These are phyloP conservation scores for Zaprionus gabonicus DNA, from an alignment of 1,140 invertebrate genomes.

Conservation along the genomic window DNA sequence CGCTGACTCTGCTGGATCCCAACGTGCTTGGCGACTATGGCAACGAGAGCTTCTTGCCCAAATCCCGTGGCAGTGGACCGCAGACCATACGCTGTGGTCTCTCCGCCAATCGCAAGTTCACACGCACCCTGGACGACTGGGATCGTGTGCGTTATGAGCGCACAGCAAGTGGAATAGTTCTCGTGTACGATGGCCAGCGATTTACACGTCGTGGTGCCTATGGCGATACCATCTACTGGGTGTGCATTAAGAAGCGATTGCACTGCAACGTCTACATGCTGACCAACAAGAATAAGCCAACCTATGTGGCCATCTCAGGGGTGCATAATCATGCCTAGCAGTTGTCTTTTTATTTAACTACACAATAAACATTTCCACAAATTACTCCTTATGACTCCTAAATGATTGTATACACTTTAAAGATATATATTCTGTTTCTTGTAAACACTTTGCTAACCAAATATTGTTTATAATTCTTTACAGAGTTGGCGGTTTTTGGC, in stretches of 20 bases:
- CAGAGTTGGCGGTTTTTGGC: slow-evolving; percentile 77
- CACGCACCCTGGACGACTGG: slow-evolving; percentile 69
- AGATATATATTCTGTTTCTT: slow-evolving; percentile 7
- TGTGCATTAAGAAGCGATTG: slow-evolving; percentile 29
- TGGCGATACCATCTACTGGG: slow-evolving; percentile 51
- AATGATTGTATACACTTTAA: slow-evolving; percentile 9
- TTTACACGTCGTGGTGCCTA: slow-evolving; percentile 43
- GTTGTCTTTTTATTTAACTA: not conserved
- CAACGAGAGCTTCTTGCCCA: slow-evolving; percentile 68
- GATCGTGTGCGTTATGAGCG: slow-evolving; percentile 62
- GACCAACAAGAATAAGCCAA: slow-evolving; percentile 58
- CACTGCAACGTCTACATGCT: slow-evolving; percentile 58
- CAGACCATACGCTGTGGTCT: slow-evolving; percentile 42
- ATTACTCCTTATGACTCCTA: slow-evolving; percentile 9
- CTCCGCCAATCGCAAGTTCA: not conserved
- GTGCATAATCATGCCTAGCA: slow-evolving; percentile 61
- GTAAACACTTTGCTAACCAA: not conserved
- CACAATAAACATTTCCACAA: slow-evolving; percentile 40
- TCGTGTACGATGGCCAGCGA: slow-evolving; percentile 52
- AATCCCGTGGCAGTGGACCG: not conserved
- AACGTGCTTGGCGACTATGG: slow-evolving; percentile 56
- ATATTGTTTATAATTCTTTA: slow-evolving; percentile 25
- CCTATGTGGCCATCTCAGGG: slow-evolving; percentile 65
- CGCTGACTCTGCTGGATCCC: slow-evolving; percentile 29
- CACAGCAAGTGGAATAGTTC: slow-evolving; percentile 31